phyloP scores from a whole-genome alignment of 1,140 invertebrate genomes.

The Aphis craccivora region DNA sequence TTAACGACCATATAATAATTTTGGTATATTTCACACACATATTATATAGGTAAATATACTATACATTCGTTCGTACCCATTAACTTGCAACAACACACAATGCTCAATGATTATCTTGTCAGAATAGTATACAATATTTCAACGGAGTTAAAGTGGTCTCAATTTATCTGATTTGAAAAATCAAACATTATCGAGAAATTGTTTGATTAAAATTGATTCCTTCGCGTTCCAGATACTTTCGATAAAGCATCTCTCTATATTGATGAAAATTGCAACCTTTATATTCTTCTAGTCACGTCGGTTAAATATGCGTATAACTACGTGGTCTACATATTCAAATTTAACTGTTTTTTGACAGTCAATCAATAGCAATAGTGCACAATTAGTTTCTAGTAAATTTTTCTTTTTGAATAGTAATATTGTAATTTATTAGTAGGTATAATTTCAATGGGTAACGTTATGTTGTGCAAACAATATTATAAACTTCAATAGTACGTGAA shows the following conservation, averaged over 20 bases:
- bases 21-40: not conserved
- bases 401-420: not conserved
- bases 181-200: not conserved
- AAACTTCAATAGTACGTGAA: not conserved
- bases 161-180: not conserved
- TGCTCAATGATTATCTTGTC: not conserved
- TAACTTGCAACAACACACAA: not conserved
- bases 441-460: not conserved
- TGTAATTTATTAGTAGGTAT: not conserved
- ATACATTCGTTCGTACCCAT: not conserved
- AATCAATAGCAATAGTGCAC: not conserved
- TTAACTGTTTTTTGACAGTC: not conserved
- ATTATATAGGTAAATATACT: not conserved
- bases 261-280: not conserved
- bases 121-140: not conserved
- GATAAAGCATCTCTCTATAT: not conserved
- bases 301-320: not conserved
- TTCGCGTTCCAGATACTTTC: not conserved
- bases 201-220: slow-evolving; percentile 30
- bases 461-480: not conserved
- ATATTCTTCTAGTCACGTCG: not conserved
- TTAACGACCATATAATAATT: slow-evolving; percentile 14
- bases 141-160: not conserved
- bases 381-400: not conserved
- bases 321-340: not conserved